Percentiles rank a stretch among this genome's conserved stretches.
Conservation (phyloP, 92 coral and sea anemone genomes). For the Anthopleura xanthogrammica region DNA sequence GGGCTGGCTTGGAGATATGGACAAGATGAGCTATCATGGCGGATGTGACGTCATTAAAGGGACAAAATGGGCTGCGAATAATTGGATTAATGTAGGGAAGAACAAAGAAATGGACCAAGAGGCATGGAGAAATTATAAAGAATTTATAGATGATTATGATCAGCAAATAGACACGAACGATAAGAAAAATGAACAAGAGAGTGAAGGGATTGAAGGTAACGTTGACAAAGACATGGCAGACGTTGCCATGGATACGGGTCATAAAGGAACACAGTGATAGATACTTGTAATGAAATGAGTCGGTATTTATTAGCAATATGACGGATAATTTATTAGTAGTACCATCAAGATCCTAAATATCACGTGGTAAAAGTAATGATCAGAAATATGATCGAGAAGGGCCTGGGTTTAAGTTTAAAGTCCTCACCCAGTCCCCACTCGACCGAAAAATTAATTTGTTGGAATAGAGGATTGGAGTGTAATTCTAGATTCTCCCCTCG, state of each 20-base stretch:
- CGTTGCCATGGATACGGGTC: not conserved
- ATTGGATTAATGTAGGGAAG: constrained; percentile 82
- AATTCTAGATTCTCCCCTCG: too few species aligned
- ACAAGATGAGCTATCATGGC: constrained; percentile 79
- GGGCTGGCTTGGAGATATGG: constrained; percentile 84
- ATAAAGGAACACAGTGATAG: not conserved
- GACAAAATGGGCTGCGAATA: constrained; percentile 98
- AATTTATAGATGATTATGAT: constrained; percentile 18
- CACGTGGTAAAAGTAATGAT: too few species aligned
- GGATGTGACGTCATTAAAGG: constrained; percentile 97
- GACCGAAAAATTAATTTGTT: too few species aligned
- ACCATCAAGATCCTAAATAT: too few species aligned
- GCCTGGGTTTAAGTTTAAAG: too few species aligned
- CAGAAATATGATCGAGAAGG: too few species aligned
- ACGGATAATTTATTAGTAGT: too few species aligned
- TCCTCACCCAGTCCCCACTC: too few species aligned
- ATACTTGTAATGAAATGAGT: too few species aligned
- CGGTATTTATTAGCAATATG: too few species aligned
- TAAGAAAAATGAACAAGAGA: not conserved
- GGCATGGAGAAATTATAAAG: constrained; percentile 53
- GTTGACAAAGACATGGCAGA: not conserved
- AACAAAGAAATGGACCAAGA: constrained; percentile 56
- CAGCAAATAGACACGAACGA: not conserved
- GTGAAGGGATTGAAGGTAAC: not conserved
- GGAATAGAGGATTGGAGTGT: too few species aligned